Percentiles rank a stretch among this genome's conserved stretches.
Conservation (phyloP, 2,113 vertebrate species). For the Raja brachyura region DNA sequence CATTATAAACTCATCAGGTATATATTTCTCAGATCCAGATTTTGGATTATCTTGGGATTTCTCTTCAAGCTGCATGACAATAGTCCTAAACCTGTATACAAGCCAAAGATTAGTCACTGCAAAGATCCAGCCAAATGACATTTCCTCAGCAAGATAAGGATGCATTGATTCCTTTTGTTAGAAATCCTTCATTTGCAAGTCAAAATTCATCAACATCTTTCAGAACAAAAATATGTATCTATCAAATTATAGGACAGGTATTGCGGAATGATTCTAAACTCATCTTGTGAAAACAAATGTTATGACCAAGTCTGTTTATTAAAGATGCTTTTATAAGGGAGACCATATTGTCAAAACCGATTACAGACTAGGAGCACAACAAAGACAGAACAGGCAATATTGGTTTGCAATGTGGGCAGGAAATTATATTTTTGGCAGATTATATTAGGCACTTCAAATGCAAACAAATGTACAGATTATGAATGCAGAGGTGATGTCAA, state of each 20-base stretch:
- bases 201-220: background rate
- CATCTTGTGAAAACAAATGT: background rate
- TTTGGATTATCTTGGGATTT: conserved; percentile 14
- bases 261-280: background rate
- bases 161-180: background rate
- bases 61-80: background rate
- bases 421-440: too few species aligned
- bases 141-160: background rate
- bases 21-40: background rate
- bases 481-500: too few species aligned
- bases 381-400: too few species aligned
- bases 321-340: background rate
- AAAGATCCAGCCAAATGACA: background rate
- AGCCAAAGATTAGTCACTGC: background rate
- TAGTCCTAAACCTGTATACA: background rate
- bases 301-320: background rate
- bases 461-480: too few species aligned
- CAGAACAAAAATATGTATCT: background rate
- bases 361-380: too few species aligned
- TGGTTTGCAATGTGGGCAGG: too few species aligned
- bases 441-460: too few species aligned
- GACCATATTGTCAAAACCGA: too few species aligned
- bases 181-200: background rate
- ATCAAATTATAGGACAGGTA: background rate
- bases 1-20: conserved; percentile 1